These are phyloP conservation scores for Dicerorhinus sumatrensis DNA, from an alignment of 2,113 vertebrate species.

Conservation along the genomic window DNA sequence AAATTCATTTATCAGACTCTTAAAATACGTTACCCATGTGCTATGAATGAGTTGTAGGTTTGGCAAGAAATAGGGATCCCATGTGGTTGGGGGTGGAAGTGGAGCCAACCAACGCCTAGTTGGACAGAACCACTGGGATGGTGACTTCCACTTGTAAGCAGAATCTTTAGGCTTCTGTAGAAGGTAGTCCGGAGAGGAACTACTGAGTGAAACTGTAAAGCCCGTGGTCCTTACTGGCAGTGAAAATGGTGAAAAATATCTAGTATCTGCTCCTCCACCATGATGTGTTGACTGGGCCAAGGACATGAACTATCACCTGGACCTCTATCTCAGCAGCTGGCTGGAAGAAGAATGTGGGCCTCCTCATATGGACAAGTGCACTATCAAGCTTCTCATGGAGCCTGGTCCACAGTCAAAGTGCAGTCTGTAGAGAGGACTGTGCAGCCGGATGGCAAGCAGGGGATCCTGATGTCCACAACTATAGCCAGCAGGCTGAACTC, in stretches of 20 bases:
- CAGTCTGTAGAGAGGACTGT: fast-evolving
- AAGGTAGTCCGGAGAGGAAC: background rate
- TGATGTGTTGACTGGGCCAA: background rate
- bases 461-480: no score
- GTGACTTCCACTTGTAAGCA: background rate
- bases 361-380: fast-evolving
- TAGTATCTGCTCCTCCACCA: background rate
- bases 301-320: background rate
- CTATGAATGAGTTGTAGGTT: background rate
- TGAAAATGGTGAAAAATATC: background rate
- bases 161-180: background rate
- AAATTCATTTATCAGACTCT: background rate
- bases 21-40: background rate
- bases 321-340: background rate
- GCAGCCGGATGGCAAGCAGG: background rate
- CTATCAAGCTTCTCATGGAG: background rate
- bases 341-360: background rate
- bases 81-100: background rate
- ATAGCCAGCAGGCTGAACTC: background rate
- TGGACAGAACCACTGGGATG: background rate
- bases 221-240: background rate
- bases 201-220: background rate
- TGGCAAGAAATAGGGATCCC: background rate
- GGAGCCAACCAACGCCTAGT: background rate
- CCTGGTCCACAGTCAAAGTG: background rate